Evolutionary conservation across 2,113 vertebrate genomes (phyloP).

Genomic region (Xyliphius kryptos): DNA sequence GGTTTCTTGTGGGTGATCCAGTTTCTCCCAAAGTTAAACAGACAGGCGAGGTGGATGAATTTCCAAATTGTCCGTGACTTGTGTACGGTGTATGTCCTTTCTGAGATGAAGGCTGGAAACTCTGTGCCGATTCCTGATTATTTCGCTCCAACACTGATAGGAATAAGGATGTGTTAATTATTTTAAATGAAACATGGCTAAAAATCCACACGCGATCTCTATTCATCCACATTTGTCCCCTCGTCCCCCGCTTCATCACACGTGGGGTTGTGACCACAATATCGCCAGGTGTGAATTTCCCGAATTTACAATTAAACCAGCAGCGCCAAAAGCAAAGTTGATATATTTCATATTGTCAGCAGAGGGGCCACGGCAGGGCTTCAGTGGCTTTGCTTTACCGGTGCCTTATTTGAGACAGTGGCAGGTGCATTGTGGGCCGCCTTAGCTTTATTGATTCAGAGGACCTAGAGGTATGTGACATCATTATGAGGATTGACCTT

Average conservation of each 20-base stretch:
- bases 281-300: slow-evolving; percentile 38
- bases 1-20: too few species aligned
- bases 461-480: slow-evolving; percentile 69
- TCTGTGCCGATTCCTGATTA: too few species aligned
- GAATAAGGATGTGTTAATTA: too few species aligned
- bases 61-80: too few species aligned
- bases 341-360: slow-evolving; percentile 55
- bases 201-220: background rate
- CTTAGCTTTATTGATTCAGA: slow-evolving; percentile 60
- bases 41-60: too few species aligned
- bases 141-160: too few species aligned
- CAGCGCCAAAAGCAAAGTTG: slow-evolving; percentile 42
- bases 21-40: too few species aligned
- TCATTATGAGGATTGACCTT: slow-evolving; percentile 70
- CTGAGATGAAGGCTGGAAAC: too few species aligned
- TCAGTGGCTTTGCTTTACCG: slow-evolving; percentile 48
- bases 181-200: too few species aligned
- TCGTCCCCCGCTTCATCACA: background rate
- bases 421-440: slow-evolving; percentile 54
- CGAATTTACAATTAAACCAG: slow-evolving; percentile 37
- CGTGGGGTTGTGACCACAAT: slow-evolving; percentile 8
- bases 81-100: too few species aligned
- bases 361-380: slow-evolving; percentile 49
- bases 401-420: slow-evolving; percentile 65
- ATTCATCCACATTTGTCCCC: background rate